Percentiles rank a stretch among this genome's conserved stretches.
These are phyloP conservation scores for Triops longicaudatus DNA, from an alignment of 1,140 invertebrate genomes.

Conservation along the genomic window DNA sequence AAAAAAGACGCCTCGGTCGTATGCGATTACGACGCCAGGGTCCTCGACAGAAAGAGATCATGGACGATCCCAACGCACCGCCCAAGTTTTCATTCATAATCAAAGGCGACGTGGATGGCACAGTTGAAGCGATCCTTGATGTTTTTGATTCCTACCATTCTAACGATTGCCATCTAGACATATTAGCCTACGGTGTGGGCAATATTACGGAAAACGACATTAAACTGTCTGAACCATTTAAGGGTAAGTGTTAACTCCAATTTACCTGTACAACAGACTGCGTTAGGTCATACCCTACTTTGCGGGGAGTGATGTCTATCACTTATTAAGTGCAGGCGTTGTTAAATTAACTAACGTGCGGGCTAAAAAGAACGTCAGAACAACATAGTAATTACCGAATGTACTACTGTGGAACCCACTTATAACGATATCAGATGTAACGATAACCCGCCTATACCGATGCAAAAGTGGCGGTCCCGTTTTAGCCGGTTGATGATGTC, in stretches of 20 bases:
- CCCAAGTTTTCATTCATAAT: slow-evolving; percentile 36
- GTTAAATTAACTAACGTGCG: too few relatives aligned
- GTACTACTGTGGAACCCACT: too few relatives aligned
- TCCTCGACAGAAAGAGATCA: slow-evolving; percentile 50
- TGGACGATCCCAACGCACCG: slow-evolving; percentile 38
- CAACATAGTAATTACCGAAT: too few relatives aligned
- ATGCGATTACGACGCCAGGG: slow-evolving; percentile 42
- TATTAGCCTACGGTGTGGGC: slow-evolving; percentile 87
- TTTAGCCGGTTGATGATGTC: too few relatives aligned
- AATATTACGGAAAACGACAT: slow-evolving; percentile 71
- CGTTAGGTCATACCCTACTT: too few relatives aligned
- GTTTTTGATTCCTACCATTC: slow-evolving; percentile 79
- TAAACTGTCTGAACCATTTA: slow-evolving; percentile 73
- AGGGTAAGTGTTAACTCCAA: slow-evolving; percentile 45
- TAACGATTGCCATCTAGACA: slow-evolving; percentile 65
- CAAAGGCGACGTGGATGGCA: slow-evolving; percentile 70
- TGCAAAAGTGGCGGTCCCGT: too few relatives aligned
- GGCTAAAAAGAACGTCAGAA: too few relatives aligned
- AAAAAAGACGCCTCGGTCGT: slow-evolving; percentile 50
- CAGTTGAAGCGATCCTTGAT: slow-evolving; percentile 87
- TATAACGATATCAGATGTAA: too few relatives aligned
- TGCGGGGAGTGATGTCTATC: too few relatives aligned
- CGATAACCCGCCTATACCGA: too few relatives aligned
- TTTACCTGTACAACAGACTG: too few relatives aligned
- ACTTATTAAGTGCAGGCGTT: too few relatives aligned